These are phyloP conservation scores for Gastracanthus pulcherrimus DNA, from an alignment of 2,888 invertebrate species.

Conservation along the genomic window DNA sequence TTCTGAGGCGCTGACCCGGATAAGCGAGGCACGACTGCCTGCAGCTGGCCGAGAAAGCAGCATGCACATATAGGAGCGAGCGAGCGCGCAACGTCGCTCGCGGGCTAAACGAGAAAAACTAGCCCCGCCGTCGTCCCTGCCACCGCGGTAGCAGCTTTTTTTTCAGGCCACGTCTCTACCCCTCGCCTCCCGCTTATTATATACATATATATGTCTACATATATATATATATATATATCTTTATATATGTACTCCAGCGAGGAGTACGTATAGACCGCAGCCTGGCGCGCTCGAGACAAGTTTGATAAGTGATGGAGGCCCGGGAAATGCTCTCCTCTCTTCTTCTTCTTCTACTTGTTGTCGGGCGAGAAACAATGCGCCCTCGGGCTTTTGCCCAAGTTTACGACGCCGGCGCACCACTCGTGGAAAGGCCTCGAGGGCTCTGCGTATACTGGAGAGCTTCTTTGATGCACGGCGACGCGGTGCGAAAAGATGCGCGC, in stretches of 20 bases:
- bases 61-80: background rate
- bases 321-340: constrained; percentile 44
- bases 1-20: constrained; percentile 51
- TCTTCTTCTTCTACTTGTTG: no score
- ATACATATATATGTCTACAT: background rate
- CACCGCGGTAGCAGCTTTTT: background rate
- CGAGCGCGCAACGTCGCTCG: constrained; percentile 27
- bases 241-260: background rate
- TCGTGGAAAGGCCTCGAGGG: background rate
- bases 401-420: constrained; percentile 10
- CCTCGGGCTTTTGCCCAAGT: constrained; percentile 31
- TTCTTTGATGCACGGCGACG: constrained; percentile 1
- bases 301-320: constrained; percentile 52
- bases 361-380: constrained; percentile 48
- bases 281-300: constrained; percentile 16
- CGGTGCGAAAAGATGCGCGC: background rate
- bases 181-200: background rate
- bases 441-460: background rate
- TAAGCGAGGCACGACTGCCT: constrained; percentile 37
- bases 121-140: background rate
- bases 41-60: constrained; percentile 10
- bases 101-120: constrained; percentile 46
- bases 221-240: background rate
- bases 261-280: background rate
- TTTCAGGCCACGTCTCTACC: constrained; percentile 11